Conservation (phyloP, 1,140 invertebrate species). For the Schlechtendalia chinensis region DNA sequence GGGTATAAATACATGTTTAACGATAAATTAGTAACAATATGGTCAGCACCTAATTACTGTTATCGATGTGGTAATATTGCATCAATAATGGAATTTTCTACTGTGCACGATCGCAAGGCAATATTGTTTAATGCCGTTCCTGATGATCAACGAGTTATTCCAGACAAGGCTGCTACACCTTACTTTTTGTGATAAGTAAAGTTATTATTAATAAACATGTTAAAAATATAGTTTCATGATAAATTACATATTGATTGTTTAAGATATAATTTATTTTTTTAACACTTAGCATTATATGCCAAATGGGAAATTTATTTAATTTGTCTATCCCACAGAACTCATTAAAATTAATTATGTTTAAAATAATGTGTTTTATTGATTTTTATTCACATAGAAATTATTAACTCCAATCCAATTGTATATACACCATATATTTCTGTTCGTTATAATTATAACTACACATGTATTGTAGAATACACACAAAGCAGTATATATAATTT, state of each 20-base stretch:
- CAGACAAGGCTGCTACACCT: constrained; percentile 84
- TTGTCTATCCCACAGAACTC: constrained; percentile 1
- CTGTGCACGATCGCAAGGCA: constrained; percentile 72
- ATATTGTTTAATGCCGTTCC: constrained; percentile 94
- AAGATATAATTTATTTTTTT: constrained; percentile 38
- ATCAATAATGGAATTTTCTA: constrained; percentile 81
- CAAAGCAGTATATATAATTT: not conserved
- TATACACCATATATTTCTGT: not conserved
- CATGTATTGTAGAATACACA: not conserved
- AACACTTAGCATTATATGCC: not conserved
- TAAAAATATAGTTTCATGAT: constrained; percentile 2
- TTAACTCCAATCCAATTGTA: not conserved
- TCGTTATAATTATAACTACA: not conserved
- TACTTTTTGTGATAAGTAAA: constrained; percentile 81
- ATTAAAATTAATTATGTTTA: constrained; percentile 46
- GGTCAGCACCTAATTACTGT: constrained; percentile 96
- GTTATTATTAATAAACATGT: not conserved
- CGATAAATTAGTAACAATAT: constrained; percentile 89
- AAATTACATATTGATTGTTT: constrained; percentile 19
- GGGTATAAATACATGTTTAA: constrained; percentile 96
- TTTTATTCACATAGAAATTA: not conserved
- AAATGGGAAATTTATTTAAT: constrained; percentile 17
- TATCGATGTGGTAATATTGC: constrained; percentile 93
- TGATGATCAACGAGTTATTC: constrained; percentile 87
- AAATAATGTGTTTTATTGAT: constrained; percentile 14